phyloP scores from a whole-genome alignment of 2,113 vertebrate genomes.

The Cynoglossus semilaevis region DNA sequence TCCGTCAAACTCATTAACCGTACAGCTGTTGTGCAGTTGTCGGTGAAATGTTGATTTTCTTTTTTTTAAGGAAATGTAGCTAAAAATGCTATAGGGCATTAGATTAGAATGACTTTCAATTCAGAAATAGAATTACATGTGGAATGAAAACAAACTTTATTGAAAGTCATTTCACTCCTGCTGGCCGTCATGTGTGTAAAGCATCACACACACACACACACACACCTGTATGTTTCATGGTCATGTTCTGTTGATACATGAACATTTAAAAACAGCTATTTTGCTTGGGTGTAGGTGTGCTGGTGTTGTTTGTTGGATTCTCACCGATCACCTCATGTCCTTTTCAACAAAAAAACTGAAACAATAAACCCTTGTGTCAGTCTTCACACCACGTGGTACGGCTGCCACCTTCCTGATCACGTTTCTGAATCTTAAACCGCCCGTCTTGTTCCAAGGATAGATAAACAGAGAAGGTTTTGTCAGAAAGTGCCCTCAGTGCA shows the following conservation, averaged over 20 bases:
- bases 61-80: background rate
- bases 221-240: background rate
- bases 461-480: too few relatives aligned
- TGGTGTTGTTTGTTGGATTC: background rate
- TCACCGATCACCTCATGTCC: constrained; percentile 3
- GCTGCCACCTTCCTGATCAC: too few relatives aligned
- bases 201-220: too few relatives aligned
- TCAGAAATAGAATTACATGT: too few relatives aligned
- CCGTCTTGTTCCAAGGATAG: too few relatives aligned
- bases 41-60: background rate
- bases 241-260: background rate
- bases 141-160: background rate
- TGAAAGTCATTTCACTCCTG: background rate
- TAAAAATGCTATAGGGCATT: background rate
- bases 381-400: too few relatives aligned
- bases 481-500: too few relatives aligned
- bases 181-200: constrained; percentile 1
- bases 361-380: too few relatives aligned
- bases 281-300: background rate
- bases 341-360: background rate
- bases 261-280: too few relatives aligned
- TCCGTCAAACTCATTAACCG: too few relatives aligned
- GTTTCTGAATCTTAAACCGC: too few relatives aligned
- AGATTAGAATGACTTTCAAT: too few relatives aligned
- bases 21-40: background rate